Base-by-base conservation (phyloP, 37 sponge, comb jelly and placozoan species). In the Ephydatia muelleri region DNA sequence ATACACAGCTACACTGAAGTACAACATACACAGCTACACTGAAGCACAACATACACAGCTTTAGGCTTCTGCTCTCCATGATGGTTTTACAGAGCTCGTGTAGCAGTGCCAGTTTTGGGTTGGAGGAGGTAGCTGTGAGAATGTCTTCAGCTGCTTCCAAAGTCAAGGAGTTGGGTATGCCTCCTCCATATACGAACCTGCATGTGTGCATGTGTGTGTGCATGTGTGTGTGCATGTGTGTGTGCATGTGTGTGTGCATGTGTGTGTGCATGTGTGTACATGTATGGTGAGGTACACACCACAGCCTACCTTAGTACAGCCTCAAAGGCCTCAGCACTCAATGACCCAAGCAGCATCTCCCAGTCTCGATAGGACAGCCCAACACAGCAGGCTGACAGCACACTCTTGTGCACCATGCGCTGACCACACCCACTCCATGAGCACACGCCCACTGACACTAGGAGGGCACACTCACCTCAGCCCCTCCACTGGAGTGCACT, bases 291-390 rank as follows among this genome's bases (percentile, higher is more conserved):
- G 27, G 47, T 2, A 76, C 47, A 14, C 34, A 79, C 68, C 35
- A 16, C 12, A 8, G 37, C 84, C 68, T 75, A 90, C 90, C 76
- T 65, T 22, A 90, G 78, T 21, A 85, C 82, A 32, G 80, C 73
- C 23, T 48, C 47, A 39, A 81, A 35, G 0, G 77, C 30, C 5
- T 35, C 38, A 1, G 85, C 14, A 37, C 73, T 75, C 16, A 85
- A 14, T 3, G 57, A 29, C 5, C 82, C 26, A 30, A 85, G 65
- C 16, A 82, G 23, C 26, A 83, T 38, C 75, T 87, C 84, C 87
- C 87, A 86, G 30, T 91, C 91, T 4, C 84, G 36, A 43, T 83
- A 86, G 39, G 26, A n/a, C 76, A 91, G 77, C 12, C 43, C 66
- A 37, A 78, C 70, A 25, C 33, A 77, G 47, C 72, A 31, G 13